Conservation (phyloP, 2,888 invertebrate species). For the Chrysolina haemoptera region DNA sequence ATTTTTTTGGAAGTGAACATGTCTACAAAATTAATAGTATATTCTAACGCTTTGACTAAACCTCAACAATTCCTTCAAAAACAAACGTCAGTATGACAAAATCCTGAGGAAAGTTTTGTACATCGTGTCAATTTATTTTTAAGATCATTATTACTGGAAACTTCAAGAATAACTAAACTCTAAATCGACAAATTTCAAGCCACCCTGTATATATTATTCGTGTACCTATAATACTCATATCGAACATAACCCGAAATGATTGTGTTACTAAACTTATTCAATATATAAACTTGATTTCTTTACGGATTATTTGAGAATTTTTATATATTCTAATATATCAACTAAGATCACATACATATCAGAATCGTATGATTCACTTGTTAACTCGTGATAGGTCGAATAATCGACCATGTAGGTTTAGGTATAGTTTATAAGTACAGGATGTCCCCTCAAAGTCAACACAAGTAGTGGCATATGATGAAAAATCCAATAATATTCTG, state of each 20-base stretch:
- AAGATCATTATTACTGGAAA: no score
- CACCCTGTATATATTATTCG: background rate
- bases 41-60: no score
- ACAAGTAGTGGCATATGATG: background rate
- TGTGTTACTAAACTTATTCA: background rate
- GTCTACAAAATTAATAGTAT: no score
- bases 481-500: background rate
- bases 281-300: conserved; percentile 26
- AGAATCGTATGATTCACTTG: conserved; percentile 68
- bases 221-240: conserved; percentile 7
- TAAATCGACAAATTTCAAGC: no score
- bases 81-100: no score
- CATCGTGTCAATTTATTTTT: no score
- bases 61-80: no score
- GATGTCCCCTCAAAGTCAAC: conserved; percentile 29
- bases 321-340: conserved; percentile 65
- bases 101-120: no score
- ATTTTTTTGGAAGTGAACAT: no score
- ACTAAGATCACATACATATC: conserved; percentile 71
- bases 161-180: no score
- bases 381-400: conserved; percentile 27
- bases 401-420: conserved; percentile 55
- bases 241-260: background rate
- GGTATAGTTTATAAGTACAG: conserved; percentile 40
- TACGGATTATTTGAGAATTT: conserved; percentile 42